A percentile compares a stretch with the other conserved stretches of the same genome.
Evolutionary conservation across 35 echinoderm and acorn worm species (phyloP).

Genomic region (Ptychodera flava): DNA sequence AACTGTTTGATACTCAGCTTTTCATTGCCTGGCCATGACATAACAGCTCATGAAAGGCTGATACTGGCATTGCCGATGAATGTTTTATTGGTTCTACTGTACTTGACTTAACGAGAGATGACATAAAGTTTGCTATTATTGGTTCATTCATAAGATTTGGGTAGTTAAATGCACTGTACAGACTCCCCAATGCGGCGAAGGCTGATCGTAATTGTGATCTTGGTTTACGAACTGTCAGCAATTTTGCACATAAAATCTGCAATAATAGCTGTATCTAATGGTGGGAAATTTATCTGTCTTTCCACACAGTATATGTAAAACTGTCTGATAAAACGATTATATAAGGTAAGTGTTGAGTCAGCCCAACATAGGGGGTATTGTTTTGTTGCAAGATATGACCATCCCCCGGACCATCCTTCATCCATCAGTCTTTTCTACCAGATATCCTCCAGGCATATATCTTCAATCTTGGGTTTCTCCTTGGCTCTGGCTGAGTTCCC

Average conservation of each 20-base stretch:
- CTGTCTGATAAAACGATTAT: constrained; percentile 15
- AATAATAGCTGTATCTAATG: constrained; percentile 4
- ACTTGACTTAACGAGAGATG: constrained; percentile 3
- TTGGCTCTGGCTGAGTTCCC: constrained; percentile 15
- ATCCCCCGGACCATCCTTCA: constrained; percentile 20
- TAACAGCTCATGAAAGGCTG: constrained; percentile 7
- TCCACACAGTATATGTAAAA: constrained; percentile 15
- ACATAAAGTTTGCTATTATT: not conserved
- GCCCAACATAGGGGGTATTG: constrained; percentile 32
- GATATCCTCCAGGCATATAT: constrained; percentile 42
- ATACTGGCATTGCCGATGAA: constrained; percentile 35
- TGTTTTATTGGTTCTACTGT: constrained; percentile 24
- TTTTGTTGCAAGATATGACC: too few relatives aligned
- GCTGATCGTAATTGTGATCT: constrained; percentile 10
- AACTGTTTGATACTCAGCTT: constrained; percentile 35
- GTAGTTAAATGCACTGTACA: constrained; percentile 2
- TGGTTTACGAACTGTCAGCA: constrained; percentile 1
- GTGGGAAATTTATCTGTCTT: not conserved
- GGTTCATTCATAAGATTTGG: not conserved
- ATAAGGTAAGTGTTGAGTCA: constrained; percentile 21
- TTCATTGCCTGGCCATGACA: constrained; percentile 10
- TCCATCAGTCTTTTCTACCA: constrained; percentile 6
- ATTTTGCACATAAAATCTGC: not conserved
- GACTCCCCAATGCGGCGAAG: constrained; percentile 2
- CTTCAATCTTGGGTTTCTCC: constrained; percentile 18